phyloP scores from a whole-genome alignment of 1,140 invertebrate genomes.

The Potamilus streckersoni region DNA sequence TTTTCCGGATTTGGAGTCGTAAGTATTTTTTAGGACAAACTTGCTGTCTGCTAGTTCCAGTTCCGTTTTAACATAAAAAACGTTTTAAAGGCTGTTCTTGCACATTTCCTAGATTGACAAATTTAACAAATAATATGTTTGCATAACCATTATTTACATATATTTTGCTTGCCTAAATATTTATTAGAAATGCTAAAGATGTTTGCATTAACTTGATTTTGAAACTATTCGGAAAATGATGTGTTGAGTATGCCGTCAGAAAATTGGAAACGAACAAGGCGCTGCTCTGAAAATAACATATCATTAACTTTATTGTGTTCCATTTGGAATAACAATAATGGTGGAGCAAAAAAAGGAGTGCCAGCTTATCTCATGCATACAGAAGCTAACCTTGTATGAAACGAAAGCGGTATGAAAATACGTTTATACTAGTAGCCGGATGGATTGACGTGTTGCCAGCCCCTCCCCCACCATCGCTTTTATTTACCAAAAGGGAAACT shows the following conservation, averaged over 20 bases:
- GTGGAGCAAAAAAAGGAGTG: conserved; percentile 6
- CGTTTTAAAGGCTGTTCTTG: too few species aligned
- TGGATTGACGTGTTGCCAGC: not conserved
- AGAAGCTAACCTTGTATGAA: conserved; percentile 24
- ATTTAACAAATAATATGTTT: not conserved
- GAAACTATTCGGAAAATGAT: not conserved
- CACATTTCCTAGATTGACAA: too few species aligned
- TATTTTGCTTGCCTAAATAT: not conserved
- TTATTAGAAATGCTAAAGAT: too few species aligned
- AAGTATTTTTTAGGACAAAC: too few species aligned
- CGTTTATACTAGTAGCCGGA: not conserved
- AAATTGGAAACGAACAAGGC: not conserved
- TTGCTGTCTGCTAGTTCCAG: too few species aligned
- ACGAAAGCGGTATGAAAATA: conserved; percentile 25
- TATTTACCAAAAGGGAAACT: not conserved
- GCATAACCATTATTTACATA: not conserved
- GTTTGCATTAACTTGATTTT: too few species aligned
- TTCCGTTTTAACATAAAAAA: too few species aligned
- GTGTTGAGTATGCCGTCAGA: not conserved
- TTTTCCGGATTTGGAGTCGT: too few species aligned
- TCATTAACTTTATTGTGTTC: not conserved
- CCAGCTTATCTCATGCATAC: conserved; percentile 22
- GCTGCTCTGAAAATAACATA: not conserved
- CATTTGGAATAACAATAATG: not conserved
- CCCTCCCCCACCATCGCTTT: not conserved